These are phyloP conservation scores for Caenorhabditis inopinata DNA, from an alignment of 1,140 invertebrate genomes.

Conservation along the genomic window DNA sequence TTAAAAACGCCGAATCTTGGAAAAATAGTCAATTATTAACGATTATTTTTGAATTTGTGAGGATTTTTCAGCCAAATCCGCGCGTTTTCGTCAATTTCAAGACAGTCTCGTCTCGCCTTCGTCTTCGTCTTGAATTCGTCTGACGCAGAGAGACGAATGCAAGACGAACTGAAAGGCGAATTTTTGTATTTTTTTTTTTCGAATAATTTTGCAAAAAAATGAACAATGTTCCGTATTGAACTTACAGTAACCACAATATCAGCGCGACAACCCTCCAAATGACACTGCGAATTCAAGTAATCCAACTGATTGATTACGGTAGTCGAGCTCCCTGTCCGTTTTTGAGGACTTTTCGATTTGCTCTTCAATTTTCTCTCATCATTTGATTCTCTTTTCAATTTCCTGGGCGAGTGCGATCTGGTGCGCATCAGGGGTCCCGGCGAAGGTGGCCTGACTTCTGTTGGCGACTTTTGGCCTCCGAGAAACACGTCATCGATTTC, in stretches of 20 bases:
- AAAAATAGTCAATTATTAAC: no score
- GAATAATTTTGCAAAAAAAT: no score
- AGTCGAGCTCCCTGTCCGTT: background rate
- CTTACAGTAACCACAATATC: constrained; percentile 61
- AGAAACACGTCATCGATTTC: constrained; percentile 4
- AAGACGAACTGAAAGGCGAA: no score
- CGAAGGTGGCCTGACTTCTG: background rate
- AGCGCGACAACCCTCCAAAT: constrained; percentile 62
- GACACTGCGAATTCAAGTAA: constrained; percentile 62
- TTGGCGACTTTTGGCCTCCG: background rate
- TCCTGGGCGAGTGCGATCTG: constrained; percentile 21
- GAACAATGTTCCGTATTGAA: constrained; percentile 26
- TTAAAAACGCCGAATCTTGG: no score
- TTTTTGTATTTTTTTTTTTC: no score
- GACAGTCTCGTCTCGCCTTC: no score
- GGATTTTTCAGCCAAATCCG: no score
- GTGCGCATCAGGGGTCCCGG: constrained; percentile 2
- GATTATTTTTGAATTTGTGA: no score
- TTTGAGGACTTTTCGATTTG: constrained; percentile 46
- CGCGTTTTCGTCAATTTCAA: no score
- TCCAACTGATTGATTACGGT: constrained; percentile 52
- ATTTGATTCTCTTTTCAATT: background rate
- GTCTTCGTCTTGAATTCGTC: no score
- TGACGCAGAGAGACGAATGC: no score
- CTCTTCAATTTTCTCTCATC: constrained; percentile 10